Conservation (phyloP, 2,888 invertebrate species). For the Druceiella hillmani region DNA sequence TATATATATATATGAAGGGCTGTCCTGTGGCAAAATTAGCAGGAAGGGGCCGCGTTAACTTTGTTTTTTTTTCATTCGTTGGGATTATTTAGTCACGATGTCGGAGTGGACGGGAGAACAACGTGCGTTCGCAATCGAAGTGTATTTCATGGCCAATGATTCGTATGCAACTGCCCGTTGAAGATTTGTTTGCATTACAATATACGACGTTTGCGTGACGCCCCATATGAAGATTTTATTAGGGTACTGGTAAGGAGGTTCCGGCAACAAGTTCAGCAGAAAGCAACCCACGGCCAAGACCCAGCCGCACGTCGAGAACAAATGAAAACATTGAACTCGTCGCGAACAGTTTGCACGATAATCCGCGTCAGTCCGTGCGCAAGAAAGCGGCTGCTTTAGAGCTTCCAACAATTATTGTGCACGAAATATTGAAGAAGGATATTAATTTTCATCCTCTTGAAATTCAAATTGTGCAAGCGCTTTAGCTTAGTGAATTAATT, state of each 20-base stretch:
- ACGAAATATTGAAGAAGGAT: slow-evolving; percentile 18
- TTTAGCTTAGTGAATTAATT: slow-evolving; percentile 20
- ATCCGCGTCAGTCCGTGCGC: slow-evolving; percentile 17
- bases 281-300: slow-evolving; percentile 17
- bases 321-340: slow-evolving; percentile 17
- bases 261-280: slow-evolving; percentile 11
- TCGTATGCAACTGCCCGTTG: slow-evolving; percentile 8
- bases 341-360: slow-evolving; percentile 14
- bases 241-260: slow-evolving; percentile 14
- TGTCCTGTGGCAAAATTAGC: too few species aligned
- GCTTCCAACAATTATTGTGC: too few species aligned
- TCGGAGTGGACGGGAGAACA: too few species aligned
- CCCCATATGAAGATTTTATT: slow-evolving; percentile 10
- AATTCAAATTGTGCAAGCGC: slow-evolving; percentile 21
- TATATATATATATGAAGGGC: too few species aligned
- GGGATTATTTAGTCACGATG: too few species aligned
- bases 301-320: slow-evolving; percentile 15
- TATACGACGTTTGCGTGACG: slow-evolving; percentile 14
- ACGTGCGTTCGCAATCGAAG: too few species aligned
- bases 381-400: slow-evolving; percentile 17
- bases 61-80: too few species aligned
- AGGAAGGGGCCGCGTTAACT: too few species aligned
- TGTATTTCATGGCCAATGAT: too few species aligned
- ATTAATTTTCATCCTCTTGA: slow-evolving; percentile 18
- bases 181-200: slow-evolving; percentile 12